These are phyloP conservation scores for Knipowitschia caucasica DNA, from an alignment of 2,797 vertebrate genomes.

Conservation along the genomic window DNA sequence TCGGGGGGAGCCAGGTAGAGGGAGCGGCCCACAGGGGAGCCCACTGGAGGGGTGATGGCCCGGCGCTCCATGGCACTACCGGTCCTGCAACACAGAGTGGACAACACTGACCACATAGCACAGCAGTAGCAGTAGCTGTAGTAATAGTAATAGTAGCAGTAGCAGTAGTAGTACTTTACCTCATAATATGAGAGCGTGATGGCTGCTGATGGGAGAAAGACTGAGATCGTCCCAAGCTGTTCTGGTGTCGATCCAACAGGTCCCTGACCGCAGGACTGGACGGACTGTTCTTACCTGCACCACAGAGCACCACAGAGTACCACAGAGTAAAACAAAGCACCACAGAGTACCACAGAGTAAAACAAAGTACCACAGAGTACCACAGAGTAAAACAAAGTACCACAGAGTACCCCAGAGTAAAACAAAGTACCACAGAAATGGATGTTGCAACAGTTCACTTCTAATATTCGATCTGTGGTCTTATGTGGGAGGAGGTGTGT, in stretches of 20 bases:
- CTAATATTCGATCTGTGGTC: too few species aligned
- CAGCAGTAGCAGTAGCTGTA: too few species aligned
- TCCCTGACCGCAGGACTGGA: constrained; percentile 88
- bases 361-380: too few species aligned
- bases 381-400: too few species aligned
- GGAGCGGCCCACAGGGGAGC: constrained; percentile 86
- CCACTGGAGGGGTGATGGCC: constrained; percentile 90
- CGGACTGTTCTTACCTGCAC: constrained; percentile 82
- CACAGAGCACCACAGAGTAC: neutral
- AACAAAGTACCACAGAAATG: too few species aligned
- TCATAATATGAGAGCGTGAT: constrained; percentile 89
- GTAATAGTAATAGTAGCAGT: too few species aligned
- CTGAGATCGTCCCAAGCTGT: constrained; percentile 87
- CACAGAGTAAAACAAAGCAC: too few species aligned
- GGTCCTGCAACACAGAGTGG: constrained; percentile 72
- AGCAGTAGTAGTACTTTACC: constrained; percentile 68
- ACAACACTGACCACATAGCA: too few species aligned
- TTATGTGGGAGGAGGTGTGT: too few species aligned
- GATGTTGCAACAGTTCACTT: too few species aligned
- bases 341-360: neutral
- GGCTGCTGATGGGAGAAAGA: constrained; percentile 95
- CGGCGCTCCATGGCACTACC: constrained; percentile 93
- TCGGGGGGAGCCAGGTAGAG: constrained; percentile 88
- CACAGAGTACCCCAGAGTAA: too few species aligned
- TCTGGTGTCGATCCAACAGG: constrained; percentile 81